Evolutionary conservation across 2,797 vertebrate genomes (phyloP).

Genomic region (Centropyge bicolor): DNA sequence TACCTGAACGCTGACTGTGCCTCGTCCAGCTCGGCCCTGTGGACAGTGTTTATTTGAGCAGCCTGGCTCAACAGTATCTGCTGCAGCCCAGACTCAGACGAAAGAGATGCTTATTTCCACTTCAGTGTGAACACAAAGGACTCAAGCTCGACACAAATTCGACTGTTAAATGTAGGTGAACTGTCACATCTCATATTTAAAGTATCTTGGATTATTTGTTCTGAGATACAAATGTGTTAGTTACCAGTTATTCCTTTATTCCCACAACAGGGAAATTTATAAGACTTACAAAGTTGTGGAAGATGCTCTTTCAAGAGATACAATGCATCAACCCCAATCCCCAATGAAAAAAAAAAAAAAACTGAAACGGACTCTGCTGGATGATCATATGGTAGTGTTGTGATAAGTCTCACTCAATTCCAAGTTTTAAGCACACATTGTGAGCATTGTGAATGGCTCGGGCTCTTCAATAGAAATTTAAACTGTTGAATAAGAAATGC

Average conservation of each 20-base stretch:
- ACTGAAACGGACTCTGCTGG: not conserved
- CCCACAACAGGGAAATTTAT: too few relatives aligned
- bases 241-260: not conserved
- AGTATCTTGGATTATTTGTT: not conserved
- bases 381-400: not conserved
- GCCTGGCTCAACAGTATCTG: constrained; percentile 35
- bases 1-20: not conserved
- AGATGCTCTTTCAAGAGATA: not conserved
- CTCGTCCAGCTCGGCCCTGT: constrained; percentile 28
- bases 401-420: not conserved
- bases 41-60: constrained; percentile 44
- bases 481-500: constrained; percentile 12
- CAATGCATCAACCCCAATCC: not conserved
- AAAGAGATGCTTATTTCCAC: constrained; percentile 53
- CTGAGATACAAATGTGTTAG: not conserved
- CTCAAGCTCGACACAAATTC: not conserved
- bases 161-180: constrained; percentile 2
- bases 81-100: constrained; percentile 30
- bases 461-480: not conserved
- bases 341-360: not conserved
- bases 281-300: too few relatives aligned
- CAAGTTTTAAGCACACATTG: not conserved
- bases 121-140: constrained; percentile 17
- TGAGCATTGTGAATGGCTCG: not conserved
- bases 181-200: not conserved